Conservation (phyloP, 2,797 vertebrate genomes). For the Telmatherina bonti region DNA sequence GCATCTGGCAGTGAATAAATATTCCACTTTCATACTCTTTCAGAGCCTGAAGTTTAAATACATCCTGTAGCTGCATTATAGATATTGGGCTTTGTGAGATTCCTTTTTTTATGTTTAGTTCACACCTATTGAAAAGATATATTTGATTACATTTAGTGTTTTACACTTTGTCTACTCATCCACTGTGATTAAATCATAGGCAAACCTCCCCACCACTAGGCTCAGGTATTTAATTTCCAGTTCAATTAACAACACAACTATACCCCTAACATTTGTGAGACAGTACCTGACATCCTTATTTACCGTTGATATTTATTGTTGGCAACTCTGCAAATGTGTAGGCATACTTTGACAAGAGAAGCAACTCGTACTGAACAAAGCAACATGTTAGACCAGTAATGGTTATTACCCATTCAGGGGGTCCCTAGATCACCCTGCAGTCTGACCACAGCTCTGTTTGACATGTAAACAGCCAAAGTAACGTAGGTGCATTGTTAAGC, state of each 20-base stretch:
- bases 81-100: not conserved
- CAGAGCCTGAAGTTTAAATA: conserved; percentile 1
- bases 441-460: too few relatives aligned
- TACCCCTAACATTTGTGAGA: not conserved
- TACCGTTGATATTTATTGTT: too few relatives aligned
- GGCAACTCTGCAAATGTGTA: not conserved
- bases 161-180: not conserved
- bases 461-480: not conserved
- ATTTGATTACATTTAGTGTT: not conserved
- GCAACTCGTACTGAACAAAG: not conserved
- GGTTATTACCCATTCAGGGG: not conserved
- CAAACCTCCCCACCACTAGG: not conserved
- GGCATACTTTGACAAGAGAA: not conserved
- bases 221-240: too few relatives aligned
- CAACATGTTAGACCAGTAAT: not conserved
- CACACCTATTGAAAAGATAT: not conserved
- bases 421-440: not conserved
- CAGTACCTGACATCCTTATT: too few relatives aligned
- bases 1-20: conserved; percentile 55
- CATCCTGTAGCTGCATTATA: not conserved
- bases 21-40: conserved; percentile 23
- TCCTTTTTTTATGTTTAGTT: not conserved
- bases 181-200: too few relatives aligned
- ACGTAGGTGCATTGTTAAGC: too few relatives aligned
- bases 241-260: not conserved